phyloP scores from a whole-genome alignment of 2,113 vertebrate genomes.

The Embiotoca jacksoni region DNA sequence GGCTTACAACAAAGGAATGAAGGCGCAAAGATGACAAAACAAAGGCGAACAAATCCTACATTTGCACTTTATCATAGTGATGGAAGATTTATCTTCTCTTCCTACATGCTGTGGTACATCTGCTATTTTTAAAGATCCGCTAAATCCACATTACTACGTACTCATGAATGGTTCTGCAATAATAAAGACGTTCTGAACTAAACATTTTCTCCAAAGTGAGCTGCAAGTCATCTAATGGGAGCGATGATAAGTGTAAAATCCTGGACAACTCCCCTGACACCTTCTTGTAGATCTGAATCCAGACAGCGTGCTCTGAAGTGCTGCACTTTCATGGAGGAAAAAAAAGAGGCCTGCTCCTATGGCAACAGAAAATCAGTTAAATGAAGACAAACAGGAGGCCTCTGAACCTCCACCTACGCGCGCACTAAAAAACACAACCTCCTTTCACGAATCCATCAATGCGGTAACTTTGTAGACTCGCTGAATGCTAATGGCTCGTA shows the following conservation, averaged over 20 bases:
- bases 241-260: slow-evolving; percentile 70
- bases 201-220: slow-evolving; percentile 70
- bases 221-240: slow-evolving; percentile 74
- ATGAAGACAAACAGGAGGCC: slow-evolving; percentile 83
- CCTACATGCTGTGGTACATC: slow-evolving; percentile 12
- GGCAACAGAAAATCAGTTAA: slow-evolving; percentile 83
- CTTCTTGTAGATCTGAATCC: slow-evolving; percentile 72
- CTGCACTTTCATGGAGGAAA: slow-evolving; percentile 69
- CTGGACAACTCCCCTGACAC: slow-evolving; percentile 78
- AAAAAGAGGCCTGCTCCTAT: slow-evolving; percentile 78
- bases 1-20: slow-evolving; percentile 38
- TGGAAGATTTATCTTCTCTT: slow-evolving; percentile 9
- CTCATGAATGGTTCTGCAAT: slow-evolving; percentile 40
- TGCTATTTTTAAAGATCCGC: slow-evolving; percentile 34
- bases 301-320: slow-evolving; percentile 74
- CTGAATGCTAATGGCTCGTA: slow-evolving; percentile 78
- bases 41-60: slow-evolving; percentile 20
- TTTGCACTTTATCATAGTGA: slow-evolving; percentile 3
- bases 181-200: slow-evolving; percentile 54
- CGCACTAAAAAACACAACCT: slow-evolving; percentile 77
- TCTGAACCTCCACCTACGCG: slow-evolving; percentile 83
- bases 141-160: slow-evolving; percentile 52
- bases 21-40: slow-evolving; percentile 33
- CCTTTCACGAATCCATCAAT: slow-evolving; percentile 80
- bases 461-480: slow-evolving; percentile 75